phyloP scores from a whole-genome alignment of 2,113 vertebrate species.

The Motacilla tschutschensis region DNA sequence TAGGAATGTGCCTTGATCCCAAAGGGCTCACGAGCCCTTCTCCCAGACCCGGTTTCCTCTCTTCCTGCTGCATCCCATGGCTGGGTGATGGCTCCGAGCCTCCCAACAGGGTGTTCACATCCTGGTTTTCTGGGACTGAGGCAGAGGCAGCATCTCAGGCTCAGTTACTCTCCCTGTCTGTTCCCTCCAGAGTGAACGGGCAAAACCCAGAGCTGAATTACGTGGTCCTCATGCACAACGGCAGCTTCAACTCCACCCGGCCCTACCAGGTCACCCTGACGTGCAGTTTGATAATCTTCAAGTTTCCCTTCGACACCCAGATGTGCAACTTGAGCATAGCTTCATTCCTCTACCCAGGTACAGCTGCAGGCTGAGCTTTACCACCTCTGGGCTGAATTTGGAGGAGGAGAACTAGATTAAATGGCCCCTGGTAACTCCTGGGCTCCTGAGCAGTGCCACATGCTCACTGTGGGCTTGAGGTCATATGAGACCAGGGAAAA shows the following conservation, averaged over 20 bases:
- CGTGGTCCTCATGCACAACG: background rate
- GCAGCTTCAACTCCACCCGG: background rate
- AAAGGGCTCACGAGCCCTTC: background rate
- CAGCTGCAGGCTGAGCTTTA: background rate
- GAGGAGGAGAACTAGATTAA: background rate
- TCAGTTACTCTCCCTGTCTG: background rate
- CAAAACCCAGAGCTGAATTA: background rate
- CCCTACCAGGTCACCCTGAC: constrained; percentile 42
- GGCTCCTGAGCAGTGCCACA: background rate
- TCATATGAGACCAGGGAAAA: background rate
- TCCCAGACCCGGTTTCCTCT: background rate
- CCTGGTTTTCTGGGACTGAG: background rate
- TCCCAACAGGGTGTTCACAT: background rate
- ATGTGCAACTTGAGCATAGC: constrained; percentile 9
- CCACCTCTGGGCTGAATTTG: background rate
- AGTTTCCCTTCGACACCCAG: constrained; percentile 67
- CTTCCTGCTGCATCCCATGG: background rate
- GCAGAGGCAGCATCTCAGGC: background rate
- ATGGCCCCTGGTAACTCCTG: background rate
- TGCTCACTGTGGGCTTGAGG: background rate
- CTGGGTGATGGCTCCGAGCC: background rate
- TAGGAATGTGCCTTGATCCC: background rate
- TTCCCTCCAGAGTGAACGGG: constrained; percentile 25
- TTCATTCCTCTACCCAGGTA: constrained; percentile 37
- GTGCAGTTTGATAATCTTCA: constrained; percentile 49